Evolutionary conservation across 2,888 invertebrate genomes (phyloP), one percentile per base, ranked within the genome.

Genomic region (Andrena praecox): DNA sequence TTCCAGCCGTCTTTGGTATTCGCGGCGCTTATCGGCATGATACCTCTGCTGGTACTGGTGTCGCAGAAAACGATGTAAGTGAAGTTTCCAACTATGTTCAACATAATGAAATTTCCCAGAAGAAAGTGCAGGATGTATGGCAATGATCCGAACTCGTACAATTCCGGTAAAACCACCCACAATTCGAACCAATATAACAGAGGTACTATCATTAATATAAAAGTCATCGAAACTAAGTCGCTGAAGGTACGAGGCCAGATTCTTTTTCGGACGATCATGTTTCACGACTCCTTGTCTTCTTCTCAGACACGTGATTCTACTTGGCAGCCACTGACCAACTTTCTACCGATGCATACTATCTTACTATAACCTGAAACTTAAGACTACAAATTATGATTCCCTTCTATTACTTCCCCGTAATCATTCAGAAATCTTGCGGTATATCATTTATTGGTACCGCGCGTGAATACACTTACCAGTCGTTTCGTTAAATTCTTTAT

Each of bases 81-180:
- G 91, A 97, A 96, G 92, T 98, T 98, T 0, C 97, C 96, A 67
- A 97, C 95, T 35, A 98, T 95, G 92, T 98, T 98, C 59, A 96
- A 93, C 89, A 98, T 94, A 0, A 98, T 93, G 92, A 97, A 97
- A 54, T 96, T 95, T 59, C 97, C 97, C 85, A 95, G 94, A 24
- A 95, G 90, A 91, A 96, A 96, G 93, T 96, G 97, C 67, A 95
- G 94, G 56, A 94, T 95, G 94, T 95, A 96, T 89, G 92, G 94
- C 7, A 93, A 87, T 31, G 95, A 95, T 93, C 95, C 95, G 85
- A 94, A 92, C 86, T 94, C 94, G 91, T 96, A 96, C 66, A 97
- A 94, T 77, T 95, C 94, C 2, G 98, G 98, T 83, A 98, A 91
- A 3, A 98, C 97, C 48, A 97, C 92, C 91, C 96, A 96, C 20